A percentile compares a stretch with the other conserved stretches of the same genome.
Evolutionary conservation across 2,113 vertebrate genomes (phyloP).

Genomic region (Oenanthe oenanthe): DNA sequence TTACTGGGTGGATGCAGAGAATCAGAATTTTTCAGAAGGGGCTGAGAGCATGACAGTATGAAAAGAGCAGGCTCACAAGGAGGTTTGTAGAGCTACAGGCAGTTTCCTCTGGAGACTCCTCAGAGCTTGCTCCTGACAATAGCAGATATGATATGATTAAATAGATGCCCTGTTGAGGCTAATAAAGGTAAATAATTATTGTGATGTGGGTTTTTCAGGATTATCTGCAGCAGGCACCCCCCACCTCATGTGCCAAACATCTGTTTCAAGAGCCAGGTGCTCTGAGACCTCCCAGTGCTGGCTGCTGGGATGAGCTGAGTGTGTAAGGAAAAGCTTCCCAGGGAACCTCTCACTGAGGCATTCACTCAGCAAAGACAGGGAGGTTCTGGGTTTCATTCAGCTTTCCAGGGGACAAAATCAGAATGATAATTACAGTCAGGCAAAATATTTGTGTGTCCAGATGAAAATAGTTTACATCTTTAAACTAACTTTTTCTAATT

Average conservation of each 20-base stretch:
- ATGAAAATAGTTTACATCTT: background rate
- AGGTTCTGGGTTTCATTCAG: background rate
- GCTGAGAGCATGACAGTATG: background rate
- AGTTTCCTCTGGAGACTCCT: background rate
- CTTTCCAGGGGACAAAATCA: background rate
- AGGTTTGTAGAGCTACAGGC: background rate
- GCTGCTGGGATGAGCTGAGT: background rate
- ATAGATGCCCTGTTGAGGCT: slow-evolving; percentile 9
- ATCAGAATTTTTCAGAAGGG: background rate
- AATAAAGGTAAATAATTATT: slow-evolving; percentile 48
- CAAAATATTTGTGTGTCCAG: background rate
- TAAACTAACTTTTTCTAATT: background rate
- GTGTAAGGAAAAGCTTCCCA: background rate
- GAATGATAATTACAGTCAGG: background rate
- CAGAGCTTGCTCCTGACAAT: background rate
- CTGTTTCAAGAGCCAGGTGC: slow-evolving; percentile 9
- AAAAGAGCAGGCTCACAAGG: background rate
- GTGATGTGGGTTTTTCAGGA: slow-evolving; percentile 23
- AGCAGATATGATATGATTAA: background rate
- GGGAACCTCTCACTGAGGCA: background rate
- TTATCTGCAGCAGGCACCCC: slow-evolving; percentile 8
- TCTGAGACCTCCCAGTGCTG: background rate
- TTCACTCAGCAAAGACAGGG: background rate
- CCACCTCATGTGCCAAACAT: background rate
- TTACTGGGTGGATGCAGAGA: background rate